These are phyloP conservation scores for Ia io DNA, from an alignment of 2,113 vertebrate genomes.

Conservation along the genomic window DNA sequence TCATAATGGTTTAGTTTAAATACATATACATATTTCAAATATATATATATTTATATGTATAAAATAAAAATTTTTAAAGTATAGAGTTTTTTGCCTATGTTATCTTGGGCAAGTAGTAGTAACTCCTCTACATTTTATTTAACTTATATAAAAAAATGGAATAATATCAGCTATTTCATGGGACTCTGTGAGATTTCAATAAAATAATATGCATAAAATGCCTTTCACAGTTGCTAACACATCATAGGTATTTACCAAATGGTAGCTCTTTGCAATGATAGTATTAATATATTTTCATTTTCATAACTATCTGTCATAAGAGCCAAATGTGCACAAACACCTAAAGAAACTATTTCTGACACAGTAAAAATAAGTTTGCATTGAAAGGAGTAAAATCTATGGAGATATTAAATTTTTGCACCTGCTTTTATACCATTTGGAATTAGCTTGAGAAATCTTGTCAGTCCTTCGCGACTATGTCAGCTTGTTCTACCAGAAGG, in stretches of 20 bases:
- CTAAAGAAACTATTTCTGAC: slow-evolving; percentile 9
- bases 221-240: neutral
- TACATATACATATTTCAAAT: neutral
- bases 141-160: neutral
- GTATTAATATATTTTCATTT: slow-evolving; percentile 27
- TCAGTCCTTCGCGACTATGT: neutral
- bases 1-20: neutral
- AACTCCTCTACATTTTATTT: neutral
- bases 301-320: neutral
- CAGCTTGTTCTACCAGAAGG: neutral
- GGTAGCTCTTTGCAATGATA: neutral
- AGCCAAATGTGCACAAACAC: neutral
- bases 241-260: neutral
- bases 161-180: neutral
- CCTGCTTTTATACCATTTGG: slow-evolving; percentile 6
- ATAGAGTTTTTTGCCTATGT: neutral
- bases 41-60: neutral
- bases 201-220: neutral
- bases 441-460: neutral
- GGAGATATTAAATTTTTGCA: neutral
- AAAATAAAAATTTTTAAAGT: neutral
- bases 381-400: slow-evolving; percentile 26
- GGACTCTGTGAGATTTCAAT: neutral
- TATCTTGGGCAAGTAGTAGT: neutral
- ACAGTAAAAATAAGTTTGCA: neutral